These are phyloP conservation scores for Phalacrocorax aristotelis DNA, from an alignment of 2,113 vertebrate species.

Conservation along the genomic window DNA sequence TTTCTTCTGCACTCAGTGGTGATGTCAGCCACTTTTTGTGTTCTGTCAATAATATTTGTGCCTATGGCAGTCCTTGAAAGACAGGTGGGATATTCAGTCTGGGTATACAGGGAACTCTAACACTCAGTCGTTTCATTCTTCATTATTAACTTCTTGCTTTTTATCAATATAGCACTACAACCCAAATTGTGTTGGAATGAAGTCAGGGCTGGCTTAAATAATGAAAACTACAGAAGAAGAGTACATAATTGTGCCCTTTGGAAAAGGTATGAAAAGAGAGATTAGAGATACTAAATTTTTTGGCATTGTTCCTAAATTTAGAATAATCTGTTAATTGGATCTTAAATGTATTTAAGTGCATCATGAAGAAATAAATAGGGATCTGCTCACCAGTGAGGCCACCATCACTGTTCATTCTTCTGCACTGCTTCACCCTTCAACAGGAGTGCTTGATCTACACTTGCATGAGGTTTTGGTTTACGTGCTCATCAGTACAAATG, in stretches of 20 bases:
- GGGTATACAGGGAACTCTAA: not conserved
- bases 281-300: not conserved
- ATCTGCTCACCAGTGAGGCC: not conserved
- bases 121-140: not conserved
- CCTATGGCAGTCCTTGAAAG: not conserved
- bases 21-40: not conserved
- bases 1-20: not conserved
- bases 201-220: not conserved
- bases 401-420: not conserved
- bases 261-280: not conserved
- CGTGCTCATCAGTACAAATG: rapidly evolving
- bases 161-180: not conserved
- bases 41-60: not conserved
- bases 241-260: not conserved
- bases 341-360: not conserved
- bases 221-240: not conserved
- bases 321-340: not conserved
- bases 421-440: not conserved
- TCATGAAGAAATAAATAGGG: not conserved
- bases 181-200: not conserved
- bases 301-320: not conserved
- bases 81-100: not conserved
- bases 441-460: not conserved
- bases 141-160: not conserved
- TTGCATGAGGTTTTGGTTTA: not conserved